Evolutionary conservation across 1,140 invertebrate species (phyloP).

Genomic region (Leptoteleia sp.): DNA sequence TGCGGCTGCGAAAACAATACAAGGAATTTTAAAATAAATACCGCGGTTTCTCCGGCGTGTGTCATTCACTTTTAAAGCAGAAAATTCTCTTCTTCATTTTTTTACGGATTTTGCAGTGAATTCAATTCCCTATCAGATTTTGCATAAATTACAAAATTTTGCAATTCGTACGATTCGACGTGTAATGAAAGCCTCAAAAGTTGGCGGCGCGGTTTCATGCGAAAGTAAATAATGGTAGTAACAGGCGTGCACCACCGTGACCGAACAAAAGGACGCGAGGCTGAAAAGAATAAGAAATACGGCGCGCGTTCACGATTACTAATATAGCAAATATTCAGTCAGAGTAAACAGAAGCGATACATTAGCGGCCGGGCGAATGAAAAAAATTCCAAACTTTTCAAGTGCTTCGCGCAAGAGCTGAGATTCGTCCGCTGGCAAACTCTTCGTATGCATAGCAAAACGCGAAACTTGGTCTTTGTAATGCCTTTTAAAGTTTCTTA

Average conservation of each 20-base stretch:
- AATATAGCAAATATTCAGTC: constrained; percentile 22
- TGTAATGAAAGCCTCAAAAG: constrained; percentile 14
- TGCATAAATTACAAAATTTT: constrained; percentile 34
- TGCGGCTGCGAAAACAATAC: not conserved
- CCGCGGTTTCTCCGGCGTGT: no score
- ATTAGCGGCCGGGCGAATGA: constrained; percentile 12
- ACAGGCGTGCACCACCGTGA: constrained; percentile 22
- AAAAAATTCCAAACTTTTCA: constrained; percentile 31
- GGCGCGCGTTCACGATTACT: constrained; percentile 1
- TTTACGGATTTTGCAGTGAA: not conserved
- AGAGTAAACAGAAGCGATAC: constrained; percentile 30
- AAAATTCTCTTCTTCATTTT: not conserved
- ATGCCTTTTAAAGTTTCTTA: constrained; percentile 41
- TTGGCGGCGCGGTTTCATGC: constrained; percentile 23
- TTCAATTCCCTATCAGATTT: not conserved
- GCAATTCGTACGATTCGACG: constrained; percentile 30
- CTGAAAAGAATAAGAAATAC: constrained; percentile 24
- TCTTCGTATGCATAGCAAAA: constrained; percentile 47
- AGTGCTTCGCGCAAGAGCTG: constrained; percentile 35
- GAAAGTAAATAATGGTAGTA: constrained; percentile 27
- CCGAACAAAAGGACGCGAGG: constrained; percentile 15
- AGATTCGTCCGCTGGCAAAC: constrained; percentile 17
- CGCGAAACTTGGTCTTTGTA: constrained; percentile 38
- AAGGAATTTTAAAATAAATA: not conserved
- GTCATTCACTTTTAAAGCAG: no score